phyloP scores from a whole-genome alignment of 2,113 vertebrate genomes.

The Hemiprocne comata region DNA sequence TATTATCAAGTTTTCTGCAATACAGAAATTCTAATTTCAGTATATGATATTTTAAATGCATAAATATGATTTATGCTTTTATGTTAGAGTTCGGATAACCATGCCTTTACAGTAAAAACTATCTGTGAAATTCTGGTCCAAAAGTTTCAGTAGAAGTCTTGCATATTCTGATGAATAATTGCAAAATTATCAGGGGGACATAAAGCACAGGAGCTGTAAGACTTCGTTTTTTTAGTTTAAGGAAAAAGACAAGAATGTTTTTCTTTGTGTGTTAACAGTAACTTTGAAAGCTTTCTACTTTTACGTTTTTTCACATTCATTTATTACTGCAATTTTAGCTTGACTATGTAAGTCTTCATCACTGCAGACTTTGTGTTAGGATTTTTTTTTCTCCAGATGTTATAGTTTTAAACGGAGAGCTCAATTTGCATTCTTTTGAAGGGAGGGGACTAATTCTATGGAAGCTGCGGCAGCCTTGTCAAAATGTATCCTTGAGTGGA shows the following conservation, averaged over 20 bases:
- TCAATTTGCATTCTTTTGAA: not conserved
- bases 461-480: not conserved
- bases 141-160: conserved; percentile 42
- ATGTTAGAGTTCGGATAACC: conserved; percentile 30
- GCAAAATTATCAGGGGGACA: conserved; percentile 14
- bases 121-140: conserved; percentile 34
- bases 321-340: conserved; percentile 37
- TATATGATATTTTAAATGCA: conserved; percentile 54
- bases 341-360: conserved; percentile 1
- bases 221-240: conserved; percentile 13
- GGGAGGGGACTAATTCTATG: not conserved
- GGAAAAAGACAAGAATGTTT: not conserved
- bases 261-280: conserved; percentile 23
- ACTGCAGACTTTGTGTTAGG: not conserved
- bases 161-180: conserved; percentile 45
- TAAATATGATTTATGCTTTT: conserved; percentile 57
- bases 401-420: not conserved
- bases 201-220: conserved; percentile 7
- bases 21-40: conserved; percentile 67
- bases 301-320: conserved; percentile 34
- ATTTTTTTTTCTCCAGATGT: not conserved
- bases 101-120: conserved; percentile 37
- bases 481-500: not conserved
- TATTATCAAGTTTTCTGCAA: conserved; percentile 71
- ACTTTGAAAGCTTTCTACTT: conserved; percentile 34